Base-by-base conservation (phyloP, 2,113 vertebrate genomes). In the Calyptommatus sinebrachiatus region DNA sequence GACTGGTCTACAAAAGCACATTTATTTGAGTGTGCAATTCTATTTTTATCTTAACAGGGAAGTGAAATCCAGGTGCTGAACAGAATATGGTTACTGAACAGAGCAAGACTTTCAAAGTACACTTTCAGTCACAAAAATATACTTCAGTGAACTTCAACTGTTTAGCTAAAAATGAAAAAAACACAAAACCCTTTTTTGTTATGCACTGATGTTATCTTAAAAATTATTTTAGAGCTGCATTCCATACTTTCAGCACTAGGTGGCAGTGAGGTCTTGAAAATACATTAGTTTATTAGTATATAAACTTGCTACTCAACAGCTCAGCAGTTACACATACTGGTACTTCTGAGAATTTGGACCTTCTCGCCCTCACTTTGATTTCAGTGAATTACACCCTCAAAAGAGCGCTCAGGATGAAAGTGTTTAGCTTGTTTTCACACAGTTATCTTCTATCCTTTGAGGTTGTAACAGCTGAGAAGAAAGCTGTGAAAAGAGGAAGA, bases 241-340 rank as follows among this genome's bases (percentile, higher is more conserved):
- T 81, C 76, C 73, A 62, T 11, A 62, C 26, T 62, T 48, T 14
- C 48, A 70, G 53, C 79, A 81, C 66, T 70, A 76, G 79, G 70
- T 81, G 79, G 79, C 68, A 75, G 66, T 70, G 31, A 62, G 29
- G 53, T 46, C 53, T 41, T 70, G 24, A 45, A 74, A 31, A 81
- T 28, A 76, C n/a, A 70, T 24, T 24, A 9, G 7, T 9, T 21
- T 35, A 2, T 21, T n/a, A n/a, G n/a, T n/a, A n/a, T n/a, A n/a
- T n/a, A n/a, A n/a, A n/a, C n/a, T n/a, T n/a, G n/a, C n/a, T n/a
- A n/a, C n/a, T n/a, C n/a, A n/a, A n/a, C n/a, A n/a, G n/a, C n/a
- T n/a, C n/a, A n/a, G n/a, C n/a, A n/a, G 7, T 46, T 8, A 20
- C 11, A 26, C 9, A 28, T 28, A 8, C 26, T 71, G 12, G 22